Percentiles rank a stretch among this genome's conserved stretches.
phyloP scores from a whole-genome alignment of 2,888 invertebrate genomes.

The Theretra japonica region DNA sequence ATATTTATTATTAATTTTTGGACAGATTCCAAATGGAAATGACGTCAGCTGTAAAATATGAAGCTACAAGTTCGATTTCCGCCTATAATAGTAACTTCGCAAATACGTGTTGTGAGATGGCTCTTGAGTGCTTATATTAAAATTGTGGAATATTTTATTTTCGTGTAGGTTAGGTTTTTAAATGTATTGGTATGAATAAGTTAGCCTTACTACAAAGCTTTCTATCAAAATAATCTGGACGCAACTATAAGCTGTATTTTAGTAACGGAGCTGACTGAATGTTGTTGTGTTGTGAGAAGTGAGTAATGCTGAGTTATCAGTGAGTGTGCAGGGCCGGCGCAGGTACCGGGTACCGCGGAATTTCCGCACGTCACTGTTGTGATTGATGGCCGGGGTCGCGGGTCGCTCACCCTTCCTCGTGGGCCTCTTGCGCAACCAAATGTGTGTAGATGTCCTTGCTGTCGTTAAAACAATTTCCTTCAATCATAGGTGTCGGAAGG shows the following conservation, averaged over 20 bases:
- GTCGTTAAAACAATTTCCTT: constrained; percentile 49
- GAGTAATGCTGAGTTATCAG: constrained; percentile 60
- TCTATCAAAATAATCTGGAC: no score
- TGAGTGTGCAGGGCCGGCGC: constrained; percentile 61
- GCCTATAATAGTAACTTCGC: no score
- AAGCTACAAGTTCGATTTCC: no score
- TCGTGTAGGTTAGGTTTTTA: no score
- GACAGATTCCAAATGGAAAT: no score
- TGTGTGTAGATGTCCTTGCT: constrained; percentile 54
- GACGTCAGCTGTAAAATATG: no score
- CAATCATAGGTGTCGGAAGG: constrained; percentile 15
- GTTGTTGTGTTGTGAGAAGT: constrained; percentile 43
- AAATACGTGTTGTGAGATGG: no score
- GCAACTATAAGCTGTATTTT: not conserved
- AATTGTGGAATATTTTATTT: no score
- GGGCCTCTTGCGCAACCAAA: constrained; percentile 62
- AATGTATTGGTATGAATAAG: no score
- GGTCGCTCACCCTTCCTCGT: constrained; percentile 58
- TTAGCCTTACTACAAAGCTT: no score
- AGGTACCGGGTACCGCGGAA: constrained; percentile 57
- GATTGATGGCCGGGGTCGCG: constrained; percentile 66
- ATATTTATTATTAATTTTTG: no score
- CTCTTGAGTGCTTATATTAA: no score
- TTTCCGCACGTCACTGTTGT: constrained; percentile 72
- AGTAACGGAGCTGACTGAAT: not conserved